Conservation (phyloP, 2,888 invertebrate species). For the Aleiodes leptofemur region DNA sequence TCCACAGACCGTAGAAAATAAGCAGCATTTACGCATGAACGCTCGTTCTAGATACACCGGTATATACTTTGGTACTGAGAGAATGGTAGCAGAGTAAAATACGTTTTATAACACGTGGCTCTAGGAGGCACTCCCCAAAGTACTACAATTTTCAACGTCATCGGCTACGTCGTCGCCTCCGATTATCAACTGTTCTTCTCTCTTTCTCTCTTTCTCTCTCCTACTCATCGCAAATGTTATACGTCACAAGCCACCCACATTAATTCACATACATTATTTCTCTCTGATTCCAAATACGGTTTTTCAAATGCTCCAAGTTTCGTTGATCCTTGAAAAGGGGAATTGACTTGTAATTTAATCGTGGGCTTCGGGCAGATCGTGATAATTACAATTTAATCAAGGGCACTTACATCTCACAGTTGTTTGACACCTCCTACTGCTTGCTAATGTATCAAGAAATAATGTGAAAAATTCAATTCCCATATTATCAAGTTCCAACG, state of each 20-base stretch:
- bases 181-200: constrained; percentile 28
- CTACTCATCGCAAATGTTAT: background rate
- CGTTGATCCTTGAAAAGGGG: constrained; percentile 47
- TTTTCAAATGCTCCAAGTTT: background rate
- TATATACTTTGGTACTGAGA: background rate
- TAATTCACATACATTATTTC: constrained; percentile 44
- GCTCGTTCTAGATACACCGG: background rate
- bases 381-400: constrained; percentile 52
- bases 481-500: too few species aligned
- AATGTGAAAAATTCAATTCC: background rate
- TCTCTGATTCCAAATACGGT: constrained; percentile 53
- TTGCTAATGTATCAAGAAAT: background rate
- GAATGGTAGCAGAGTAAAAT: constrained; percentile 16
- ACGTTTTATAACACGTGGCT: constrained; percentile 7
- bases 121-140: constrained; percentile 28
- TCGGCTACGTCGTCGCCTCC: constrained; percentile 17
- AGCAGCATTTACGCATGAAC: constrained; percentile 24
- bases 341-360: constrained; percentile 42
- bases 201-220: too few species aligned
- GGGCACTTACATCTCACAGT: constrained; percentile 27
- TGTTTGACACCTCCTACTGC: background rate
- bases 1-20: constrained; percentile 21
- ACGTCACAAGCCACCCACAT: constrained; percentile 51
- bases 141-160: constrained; percentile 32
- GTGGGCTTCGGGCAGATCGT: constrained; percentile 29